phyloP scores from a whole-genome alignment of 1,140 invertebrate genomes.

The Temnothorax nylanderi region DNA sequence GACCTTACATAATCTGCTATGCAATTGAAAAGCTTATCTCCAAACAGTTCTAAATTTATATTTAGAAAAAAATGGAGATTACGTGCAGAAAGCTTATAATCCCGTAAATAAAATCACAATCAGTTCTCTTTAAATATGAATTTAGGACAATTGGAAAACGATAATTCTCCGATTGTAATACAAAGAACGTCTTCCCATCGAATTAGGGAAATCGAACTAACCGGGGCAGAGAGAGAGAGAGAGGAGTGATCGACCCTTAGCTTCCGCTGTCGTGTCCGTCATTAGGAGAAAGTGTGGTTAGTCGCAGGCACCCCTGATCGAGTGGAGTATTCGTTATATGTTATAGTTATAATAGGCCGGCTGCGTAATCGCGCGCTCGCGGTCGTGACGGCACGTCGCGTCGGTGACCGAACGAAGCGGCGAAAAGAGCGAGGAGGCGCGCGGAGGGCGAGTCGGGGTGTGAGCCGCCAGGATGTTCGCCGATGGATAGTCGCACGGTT shows the following conservation, averaged over 20 bases:
- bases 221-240: neutral
- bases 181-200: neutral
- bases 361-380: slow-evolving; percentile 26
- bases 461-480: slow-evolving; percentile 49
- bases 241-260: neutral
- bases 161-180: neutral
- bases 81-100: neutral
- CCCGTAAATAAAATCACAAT: too few relatives aligned
- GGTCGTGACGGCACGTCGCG: neutral
- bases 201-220: neutral
- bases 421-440: slow-evolving; percentile 1
- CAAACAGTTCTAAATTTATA: neutral
- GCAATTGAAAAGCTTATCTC: neutral
- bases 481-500: slow-evolving; percentile 78
- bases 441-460: slow-evolving; percentile 14
- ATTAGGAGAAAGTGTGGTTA: slow-evolving; percentile 39
- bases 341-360: slow-evolving; percentile 40
- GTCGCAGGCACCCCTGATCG: slow-evolving; percentile 29
- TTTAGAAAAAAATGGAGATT: neutral
- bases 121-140: neutral
- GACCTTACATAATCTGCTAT: neutral
- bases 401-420: neutral
- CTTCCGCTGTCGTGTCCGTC: neutral
- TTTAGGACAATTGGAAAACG: neutral
- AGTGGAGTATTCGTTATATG: slow-evolving; percentile 14